Evolutionary conservation across 2,113 vertebrate genomes (phyloP).

Genomic region (Lynx canadensis): DNA sequence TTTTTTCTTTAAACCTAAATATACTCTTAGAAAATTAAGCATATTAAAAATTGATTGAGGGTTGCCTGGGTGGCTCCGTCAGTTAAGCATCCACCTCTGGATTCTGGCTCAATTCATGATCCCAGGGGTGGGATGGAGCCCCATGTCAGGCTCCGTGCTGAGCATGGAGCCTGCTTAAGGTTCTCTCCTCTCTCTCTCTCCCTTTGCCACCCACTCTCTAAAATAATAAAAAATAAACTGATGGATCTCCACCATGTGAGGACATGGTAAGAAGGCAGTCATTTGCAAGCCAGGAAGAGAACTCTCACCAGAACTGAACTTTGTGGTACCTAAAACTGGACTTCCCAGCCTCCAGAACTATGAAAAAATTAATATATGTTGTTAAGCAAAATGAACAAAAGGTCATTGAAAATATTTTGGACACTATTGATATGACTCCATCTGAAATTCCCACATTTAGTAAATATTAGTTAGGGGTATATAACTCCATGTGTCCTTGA

Average conservation of each 20-base stretch:
- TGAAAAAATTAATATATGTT: neutral
- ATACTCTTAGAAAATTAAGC: neutral
- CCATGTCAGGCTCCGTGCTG: no score
- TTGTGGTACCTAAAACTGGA: no score
- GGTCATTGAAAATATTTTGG: slow-evolving; percentile 16
- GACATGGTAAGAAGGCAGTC: neutral
- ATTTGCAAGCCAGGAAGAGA: neutral
- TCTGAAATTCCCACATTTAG: neutral
- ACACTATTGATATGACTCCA: neutral
- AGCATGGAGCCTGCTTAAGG: no score
- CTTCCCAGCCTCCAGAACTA: no score
- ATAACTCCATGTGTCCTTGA: neutral
- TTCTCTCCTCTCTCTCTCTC: no score
- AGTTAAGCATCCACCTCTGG: no score
- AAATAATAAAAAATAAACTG: no score
- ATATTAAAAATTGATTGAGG: neutral
- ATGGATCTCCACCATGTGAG: neutral
- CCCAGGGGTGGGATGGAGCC: no score
- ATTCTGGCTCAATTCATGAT: no score
- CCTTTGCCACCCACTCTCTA: neutral
- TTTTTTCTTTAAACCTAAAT: neutral
- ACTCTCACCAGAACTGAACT: no score
- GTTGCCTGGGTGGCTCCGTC: no score
- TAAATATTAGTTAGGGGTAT: neutral
- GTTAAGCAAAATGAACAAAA: neutral